Conservation (phyloP, 2,113 vertebrate genomes). For the Rhegmatorhina hoffmannsi region DNA sequence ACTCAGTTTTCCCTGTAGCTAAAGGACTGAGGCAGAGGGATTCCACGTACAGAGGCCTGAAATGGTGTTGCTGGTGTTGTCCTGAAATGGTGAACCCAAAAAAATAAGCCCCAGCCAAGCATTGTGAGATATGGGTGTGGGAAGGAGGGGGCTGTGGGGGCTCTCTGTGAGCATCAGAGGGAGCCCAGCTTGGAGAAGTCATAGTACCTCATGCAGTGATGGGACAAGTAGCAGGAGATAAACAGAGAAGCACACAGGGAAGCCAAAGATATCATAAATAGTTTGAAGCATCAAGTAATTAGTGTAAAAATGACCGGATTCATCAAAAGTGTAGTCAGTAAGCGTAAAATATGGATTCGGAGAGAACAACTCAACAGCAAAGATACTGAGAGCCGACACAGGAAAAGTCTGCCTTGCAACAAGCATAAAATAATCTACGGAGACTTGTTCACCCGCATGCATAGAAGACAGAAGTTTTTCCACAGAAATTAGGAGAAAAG, state of each 20-base stretch:
- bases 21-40: too few species aligned
- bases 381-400: not conserved
- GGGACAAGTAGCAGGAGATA: not conserved
- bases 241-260: not conserved
- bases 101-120: too few species aligned
- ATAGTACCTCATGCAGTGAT: not conserved
- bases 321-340: not conserved
- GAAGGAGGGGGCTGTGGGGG: too few species aligned
- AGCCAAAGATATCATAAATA: not conserved
- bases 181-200: not conserved
- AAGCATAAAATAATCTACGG: not conserved
- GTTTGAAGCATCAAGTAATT: not conserved
- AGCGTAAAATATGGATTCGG: not conserved
- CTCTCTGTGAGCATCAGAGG: too few species aligned
- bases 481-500: not conserved
- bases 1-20: too few species aligned
- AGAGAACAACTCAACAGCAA: too few species aligned
- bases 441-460: not conserved
- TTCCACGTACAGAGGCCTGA: too few species aligned
- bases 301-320: not conserved
- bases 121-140: not conserved
- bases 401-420: not conserved
- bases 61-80: too few species aligned
- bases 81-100: too few species aligned
- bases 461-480: not conserved